Evolutionary conservation across 2,113 vertebrate genomes (phyloP).

Genomic region (Xyliphius kryptos): DNA sequence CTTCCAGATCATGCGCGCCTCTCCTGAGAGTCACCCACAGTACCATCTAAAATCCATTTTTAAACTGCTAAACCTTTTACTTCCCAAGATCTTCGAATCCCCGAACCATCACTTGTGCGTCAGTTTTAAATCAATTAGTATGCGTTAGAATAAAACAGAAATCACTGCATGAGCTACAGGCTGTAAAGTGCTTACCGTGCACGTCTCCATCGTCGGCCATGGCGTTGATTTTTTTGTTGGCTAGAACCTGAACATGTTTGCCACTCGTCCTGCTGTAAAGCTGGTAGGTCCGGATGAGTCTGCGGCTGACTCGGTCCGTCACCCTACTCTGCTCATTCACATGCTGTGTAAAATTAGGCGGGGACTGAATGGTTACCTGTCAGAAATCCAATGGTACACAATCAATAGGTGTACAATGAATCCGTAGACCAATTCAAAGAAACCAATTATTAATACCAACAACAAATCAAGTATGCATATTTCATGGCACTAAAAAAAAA

Average conservation of each 20-base stretch:
- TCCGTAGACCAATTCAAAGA: slow-evolving; percentile 29
- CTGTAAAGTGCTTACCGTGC: slow-evolving; percentile 73
- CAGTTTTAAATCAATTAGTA: too few species aligned
- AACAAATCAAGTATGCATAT: slow-evolving; percentile 11
- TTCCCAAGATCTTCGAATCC: slow-evolving; percentile 63
- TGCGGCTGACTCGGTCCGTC: slow-evolving; percentile 93
- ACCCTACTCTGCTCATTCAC: slow-evolving; percentile 99
- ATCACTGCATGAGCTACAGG: too few species aligned
- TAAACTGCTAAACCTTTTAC: slow-evolving; percentile 63
- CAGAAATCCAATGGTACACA: slow-evolving; percentile 82
- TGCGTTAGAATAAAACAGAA: too few species aligned
- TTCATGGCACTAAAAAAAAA: too few species aligned
- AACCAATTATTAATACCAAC: slow-evolving; percentile 21
- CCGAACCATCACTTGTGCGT: background rate
- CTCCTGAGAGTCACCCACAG: slow-evolving; percentile 84
- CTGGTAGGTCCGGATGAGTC: slow-evolving; percentile 97
- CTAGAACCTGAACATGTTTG: slow-evolving; percentile 96
- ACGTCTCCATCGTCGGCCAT: slow-evolving; percentile 95
- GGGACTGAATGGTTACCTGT: slow-evolving; percentile 99
- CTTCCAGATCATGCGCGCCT: slow-evolving; percentile 83
- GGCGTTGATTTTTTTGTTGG: slow-evolving; percentile 98
- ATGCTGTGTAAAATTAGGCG: slow-evolving; percentile 99
- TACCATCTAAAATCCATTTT: slow-evolving; percentile 79
- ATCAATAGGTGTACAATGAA: slow-evolving; percentile 50
- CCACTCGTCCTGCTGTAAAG: slow-evolving; percentile 98